These are phyloP conservation scores for Odontophorus gujanensis DNA, from an alignment of 2,113 vertebrate species.

Conservation along the genomic window DNA sequence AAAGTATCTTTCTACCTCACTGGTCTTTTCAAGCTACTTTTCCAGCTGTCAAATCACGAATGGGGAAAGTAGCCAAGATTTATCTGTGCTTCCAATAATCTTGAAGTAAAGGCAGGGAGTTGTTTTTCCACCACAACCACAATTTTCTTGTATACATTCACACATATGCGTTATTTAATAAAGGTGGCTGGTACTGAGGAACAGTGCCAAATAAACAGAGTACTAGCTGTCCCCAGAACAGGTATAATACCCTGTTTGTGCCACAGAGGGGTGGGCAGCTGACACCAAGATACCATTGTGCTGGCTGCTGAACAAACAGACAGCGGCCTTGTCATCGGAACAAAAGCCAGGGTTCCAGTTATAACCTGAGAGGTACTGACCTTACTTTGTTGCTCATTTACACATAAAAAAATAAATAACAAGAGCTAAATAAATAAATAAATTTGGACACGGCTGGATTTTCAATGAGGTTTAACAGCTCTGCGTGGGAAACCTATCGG, in stretches of 20 bases:
- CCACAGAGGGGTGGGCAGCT: constrained; percentile 30
- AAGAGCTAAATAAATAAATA: neutral
- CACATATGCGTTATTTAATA: constrained; percentile 24
- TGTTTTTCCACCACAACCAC: neutral
- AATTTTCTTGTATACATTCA: neutral
- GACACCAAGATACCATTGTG: constrained; percentile 51
- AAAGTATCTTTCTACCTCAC: neutral
- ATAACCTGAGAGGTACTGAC: neutral
- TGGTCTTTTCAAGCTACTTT: neutral
- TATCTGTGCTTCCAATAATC: neutral
- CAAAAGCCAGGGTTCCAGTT: constrained; percentile 33
- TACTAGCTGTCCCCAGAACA: constrained; percentile 32
- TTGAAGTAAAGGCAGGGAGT: accelerated
- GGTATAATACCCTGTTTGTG: constrained; percentile 62
- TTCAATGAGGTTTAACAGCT: neutral
- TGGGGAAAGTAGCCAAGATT: neutral
- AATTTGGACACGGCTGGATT: neutral
- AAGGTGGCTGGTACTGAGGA: constrained; percentile 50
- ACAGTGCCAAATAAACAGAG: constrained; percentile 25
- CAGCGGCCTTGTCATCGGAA: neutral
- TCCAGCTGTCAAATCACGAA: neutral
- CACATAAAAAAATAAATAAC: neutral
- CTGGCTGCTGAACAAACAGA: constrained; percentile 23
- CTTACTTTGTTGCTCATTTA: neutral
- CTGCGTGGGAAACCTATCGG: neutral